Percentiles rank a stretch among this genome's conserved stretches.
phyloP scores from a whole-genome alignment of 2,888 invertebrate genomes.

The Perizoma affinitatum region DNA sequence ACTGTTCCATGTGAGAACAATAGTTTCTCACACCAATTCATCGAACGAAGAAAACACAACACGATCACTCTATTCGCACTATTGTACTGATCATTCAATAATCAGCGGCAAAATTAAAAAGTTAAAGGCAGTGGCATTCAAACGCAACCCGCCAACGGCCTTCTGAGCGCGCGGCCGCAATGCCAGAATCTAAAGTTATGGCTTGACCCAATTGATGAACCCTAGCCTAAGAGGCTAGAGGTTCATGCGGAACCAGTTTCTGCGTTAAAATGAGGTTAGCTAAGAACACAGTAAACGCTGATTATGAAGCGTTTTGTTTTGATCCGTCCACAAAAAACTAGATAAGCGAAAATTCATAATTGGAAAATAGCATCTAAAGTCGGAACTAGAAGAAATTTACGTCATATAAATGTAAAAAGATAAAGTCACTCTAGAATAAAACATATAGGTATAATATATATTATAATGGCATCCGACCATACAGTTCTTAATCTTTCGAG shows the following conservation, averaged over 20 bases:
- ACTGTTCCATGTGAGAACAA: constrained; percentile 15
- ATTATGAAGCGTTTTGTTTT: no score
- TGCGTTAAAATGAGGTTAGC: not conserved
- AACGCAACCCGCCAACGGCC: constrained; percentile 35
- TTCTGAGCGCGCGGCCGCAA: constrained; percentile 32
- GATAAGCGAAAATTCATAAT: no score
- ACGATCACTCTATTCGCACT: constrained; percentile 22
- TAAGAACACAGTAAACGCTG: no score
- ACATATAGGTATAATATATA: no score
- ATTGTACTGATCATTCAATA: constrained; percentile 13
- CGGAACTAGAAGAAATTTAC: no score
- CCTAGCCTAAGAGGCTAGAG: constrained; percentile 22
- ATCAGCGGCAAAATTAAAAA: constrained; percentile 4
- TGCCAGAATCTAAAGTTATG: constrained; percentile 34
- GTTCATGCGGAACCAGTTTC: constrained; percentile 23
- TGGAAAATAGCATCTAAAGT: no score
- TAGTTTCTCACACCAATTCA: constrained; percentile 24
- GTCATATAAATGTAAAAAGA: no score
- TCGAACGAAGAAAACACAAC: constrained; percentile 17
- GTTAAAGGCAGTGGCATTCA: constrained; percentile 20
- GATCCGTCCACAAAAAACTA: no score
- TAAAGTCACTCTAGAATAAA: no score
- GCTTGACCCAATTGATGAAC: constrained; percentile 30
- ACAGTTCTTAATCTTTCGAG: no score
- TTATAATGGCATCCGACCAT: no score